These are phyloP conservation scores for Squalus acanthias DNA, from an alignment of 2,797 vertebrate species.

Conservation along the genomic window DNA sequence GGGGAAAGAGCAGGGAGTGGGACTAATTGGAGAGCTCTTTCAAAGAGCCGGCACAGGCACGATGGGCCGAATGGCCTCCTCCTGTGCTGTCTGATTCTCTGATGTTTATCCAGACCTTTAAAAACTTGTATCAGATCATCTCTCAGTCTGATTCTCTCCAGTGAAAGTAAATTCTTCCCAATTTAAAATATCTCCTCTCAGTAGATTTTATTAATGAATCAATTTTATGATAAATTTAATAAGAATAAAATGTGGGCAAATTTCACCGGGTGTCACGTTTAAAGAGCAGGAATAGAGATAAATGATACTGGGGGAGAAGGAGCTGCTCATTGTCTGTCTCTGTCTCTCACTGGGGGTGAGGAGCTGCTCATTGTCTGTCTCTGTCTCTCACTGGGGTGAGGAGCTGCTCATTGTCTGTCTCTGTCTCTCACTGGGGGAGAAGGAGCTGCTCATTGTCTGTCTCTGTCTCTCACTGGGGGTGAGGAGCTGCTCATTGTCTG, in stretches of 20 bases:
- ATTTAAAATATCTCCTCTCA: neutral
- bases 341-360: neutral
- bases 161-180: neutral
- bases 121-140: neutral
- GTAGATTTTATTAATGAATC: neutral
- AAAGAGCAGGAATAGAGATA: neutral
- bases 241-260: neutral
- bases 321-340: neutral
- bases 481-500: neutral
- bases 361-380: neutral
- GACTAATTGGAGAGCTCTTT: neutral
- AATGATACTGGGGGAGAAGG: neutral
- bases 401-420: neutral
- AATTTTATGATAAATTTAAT: neutral
- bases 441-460: too few relatives aligned
- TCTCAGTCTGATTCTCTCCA: neutral
- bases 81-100: neutral
- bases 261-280: neutral
- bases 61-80: neutral
- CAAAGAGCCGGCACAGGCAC: neutral
- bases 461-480: neutral
- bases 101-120: neutral
- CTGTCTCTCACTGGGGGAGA: neutral
- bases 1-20: neutral
- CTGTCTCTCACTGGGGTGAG: neutral